These are phyloP conservation scores for Aricia agestis DNA, from an alignment of 1,140 invertebrate species.

Conservation along the genomic window DNA sequence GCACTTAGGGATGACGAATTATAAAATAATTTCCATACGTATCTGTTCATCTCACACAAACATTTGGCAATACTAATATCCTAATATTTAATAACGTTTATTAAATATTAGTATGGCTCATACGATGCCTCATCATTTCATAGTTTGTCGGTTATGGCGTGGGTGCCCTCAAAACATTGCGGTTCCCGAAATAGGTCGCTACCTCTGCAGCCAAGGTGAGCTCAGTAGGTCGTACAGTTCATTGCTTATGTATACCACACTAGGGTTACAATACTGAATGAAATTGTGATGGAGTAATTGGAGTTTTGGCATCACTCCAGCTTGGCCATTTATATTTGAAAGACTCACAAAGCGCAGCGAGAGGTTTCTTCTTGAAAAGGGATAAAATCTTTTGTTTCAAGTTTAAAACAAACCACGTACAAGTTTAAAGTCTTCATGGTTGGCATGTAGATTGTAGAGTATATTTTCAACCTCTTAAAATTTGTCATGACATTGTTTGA, in stretches of 20 bases:
- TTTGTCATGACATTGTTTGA: no score
- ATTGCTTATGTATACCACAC: slow-evolving; percentile 15
- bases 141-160: not conserved
- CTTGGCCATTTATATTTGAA: not conserved
- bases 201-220: slow-evolving; percentile 37
- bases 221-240: not conserved
- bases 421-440: no score
- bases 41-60: not conserved
- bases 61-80: no score
- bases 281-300: not conserved
- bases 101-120: not conserved
- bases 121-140: not conserved
- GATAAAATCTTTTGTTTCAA: not conserved
- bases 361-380: not conserved
- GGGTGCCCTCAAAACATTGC: slow-evolving; percentile 26
- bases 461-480: no score
- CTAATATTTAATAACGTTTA: no score
- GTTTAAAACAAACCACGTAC: no score
- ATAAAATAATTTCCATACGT: not conserved
- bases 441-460: no score
- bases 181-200: slow-evolving; percentile 37
- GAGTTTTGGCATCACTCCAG: not conserved
- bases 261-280: not conserved
- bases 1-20: not conserved
- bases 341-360: not conserved